These are phyloP conservation scores for Ispidina picta DNA, from an alignment of 2,797 vertebrate species.

Conservation along the genomic window DNA sequence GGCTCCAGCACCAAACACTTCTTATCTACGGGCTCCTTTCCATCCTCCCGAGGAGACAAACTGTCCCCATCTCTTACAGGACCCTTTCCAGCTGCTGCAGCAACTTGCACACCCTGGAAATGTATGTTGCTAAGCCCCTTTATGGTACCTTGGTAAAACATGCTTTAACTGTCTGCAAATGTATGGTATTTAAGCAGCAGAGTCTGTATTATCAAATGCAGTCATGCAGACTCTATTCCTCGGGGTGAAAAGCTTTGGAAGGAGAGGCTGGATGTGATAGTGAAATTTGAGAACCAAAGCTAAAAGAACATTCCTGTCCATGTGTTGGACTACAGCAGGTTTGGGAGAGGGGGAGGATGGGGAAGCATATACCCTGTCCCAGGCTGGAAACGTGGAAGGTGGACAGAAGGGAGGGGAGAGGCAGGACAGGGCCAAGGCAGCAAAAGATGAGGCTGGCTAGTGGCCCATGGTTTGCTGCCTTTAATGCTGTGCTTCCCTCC, in stretches of 20 bases:
- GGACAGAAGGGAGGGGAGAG: not conserved
- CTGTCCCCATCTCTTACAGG: accelerated
- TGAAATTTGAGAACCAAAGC: slow-evolving; percentile 25
- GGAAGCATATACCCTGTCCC: not conserved
- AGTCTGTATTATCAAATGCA: slow-evolving; percentile 2
- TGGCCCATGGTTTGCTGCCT: not conserved
- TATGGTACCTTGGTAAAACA: not conserved
- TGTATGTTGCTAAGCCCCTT: not conserved
- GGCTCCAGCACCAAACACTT: not conserved
- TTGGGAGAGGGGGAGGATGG: not conserved
- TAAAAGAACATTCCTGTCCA: not conserved
- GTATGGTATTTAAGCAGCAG: not conserved
- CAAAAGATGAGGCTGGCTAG: not conserved
- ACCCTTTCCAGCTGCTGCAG: not conserved
- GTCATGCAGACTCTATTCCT: not conserved
- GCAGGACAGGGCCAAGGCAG: not conserved
- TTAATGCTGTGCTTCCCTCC: not conserved
- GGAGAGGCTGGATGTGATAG: not conserved
- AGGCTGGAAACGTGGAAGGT: not conserved
- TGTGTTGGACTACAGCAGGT: not conserved
- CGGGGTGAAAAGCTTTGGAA: not conserved
- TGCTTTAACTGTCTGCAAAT: slow-evolving; percentile 17
- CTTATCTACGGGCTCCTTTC: not conserved
- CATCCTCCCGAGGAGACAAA: accelerated
- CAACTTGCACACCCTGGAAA: accelerated